Evolutionary conservation across 2,888 invertebrate genomes (phyloP).

Genomic region (Lasioglossum calceatum): DNA sequence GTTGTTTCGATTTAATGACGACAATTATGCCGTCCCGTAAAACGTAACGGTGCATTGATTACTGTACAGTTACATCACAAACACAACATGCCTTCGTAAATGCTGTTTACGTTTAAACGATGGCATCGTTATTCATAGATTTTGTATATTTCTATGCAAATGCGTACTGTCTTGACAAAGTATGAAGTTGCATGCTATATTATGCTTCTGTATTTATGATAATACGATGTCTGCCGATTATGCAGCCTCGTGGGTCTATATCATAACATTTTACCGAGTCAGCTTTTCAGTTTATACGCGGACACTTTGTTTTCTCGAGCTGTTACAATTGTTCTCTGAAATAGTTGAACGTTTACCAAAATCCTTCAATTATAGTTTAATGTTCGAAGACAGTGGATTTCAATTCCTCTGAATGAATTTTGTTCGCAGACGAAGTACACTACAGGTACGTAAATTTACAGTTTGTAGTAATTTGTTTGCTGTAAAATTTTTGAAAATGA

Average conservation of each 20-base stretch:
- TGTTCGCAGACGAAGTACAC: neutral
- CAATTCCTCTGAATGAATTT: neutral
- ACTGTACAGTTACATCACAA: neutral
- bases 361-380: no score
- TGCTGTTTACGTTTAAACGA: neutral
- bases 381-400: neutral
- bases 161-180: neutral
- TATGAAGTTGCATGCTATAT: neutral
- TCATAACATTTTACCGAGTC: neutral
- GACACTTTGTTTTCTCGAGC: neutral
- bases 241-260: neutral
- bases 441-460: neutral
- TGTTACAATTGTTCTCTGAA: neutral
- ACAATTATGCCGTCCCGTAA: neutral
- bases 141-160: slow-evolving; percentile 44
- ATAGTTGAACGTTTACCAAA: neutral
- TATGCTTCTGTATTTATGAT: neutral
- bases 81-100: neutral
- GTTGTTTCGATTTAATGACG: neutral
- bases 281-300: neutral
- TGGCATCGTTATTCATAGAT: neutral
- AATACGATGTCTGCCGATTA: neutral
- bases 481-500: no score
- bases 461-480: no score
- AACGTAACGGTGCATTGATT: neutral